Percentiles rank a stretch among this genome's conserved stretches.
These are phyloP conservation scores for Chrysotoxum bicinctum DNA, from an alignment of 2,888 invertebrate species.

Conservation along the genomic window DNA sequence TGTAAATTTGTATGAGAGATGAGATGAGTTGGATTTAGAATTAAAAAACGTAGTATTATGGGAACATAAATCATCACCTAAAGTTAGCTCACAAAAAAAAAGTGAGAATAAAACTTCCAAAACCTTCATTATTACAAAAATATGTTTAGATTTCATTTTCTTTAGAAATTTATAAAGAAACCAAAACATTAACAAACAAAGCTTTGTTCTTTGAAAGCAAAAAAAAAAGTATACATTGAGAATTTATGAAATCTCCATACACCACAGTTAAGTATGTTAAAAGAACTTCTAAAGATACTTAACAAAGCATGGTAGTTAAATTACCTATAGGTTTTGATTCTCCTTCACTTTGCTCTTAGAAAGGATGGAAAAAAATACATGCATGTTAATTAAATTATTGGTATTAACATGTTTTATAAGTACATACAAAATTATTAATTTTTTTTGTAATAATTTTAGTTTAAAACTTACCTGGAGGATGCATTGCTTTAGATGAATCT, in stretches of 20 bases:
- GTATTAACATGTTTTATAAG: neutral
- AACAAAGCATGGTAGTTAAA: neutral
- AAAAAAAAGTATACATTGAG: neutral
- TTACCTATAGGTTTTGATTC: constrained; percentile 61
- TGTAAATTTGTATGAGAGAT: too few relatives aligned
- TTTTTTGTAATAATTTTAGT: neutral
- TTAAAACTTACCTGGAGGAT: constrained; percentile 86
- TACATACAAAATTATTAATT: neutral
- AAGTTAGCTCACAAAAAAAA: too few relatives aligned
- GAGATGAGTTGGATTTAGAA: too few relatives aligned
- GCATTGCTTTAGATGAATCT: constrained; percentile 90
- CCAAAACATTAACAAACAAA: neutral
- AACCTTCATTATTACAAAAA: too few relatives aligned
- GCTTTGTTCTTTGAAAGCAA: too few relatives aligned
- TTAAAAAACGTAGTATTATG: too few relatives aligned
- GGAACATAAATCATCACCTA: too few relatives aligned
- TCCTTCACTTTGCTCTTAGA: constrained; percentile 38
- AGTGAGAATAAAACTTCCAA: too few relatives aligned
- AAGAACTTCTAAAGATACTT: neutral
- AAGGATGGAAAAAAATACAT: constrained; percentile 52
- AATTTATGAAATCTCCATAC: neutral
- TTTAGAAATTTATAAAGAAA: too few relatives aligned
- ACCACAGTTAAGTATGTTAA: neutral
- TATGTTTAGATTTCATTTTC: too few relatives aligned
- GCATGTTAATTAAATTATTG: constrained; percentile 27